Evolutionary conservation across 2,888 invertebrate species (phyloP).

Genomic region (Scaptomyza tumidula): DNA sequence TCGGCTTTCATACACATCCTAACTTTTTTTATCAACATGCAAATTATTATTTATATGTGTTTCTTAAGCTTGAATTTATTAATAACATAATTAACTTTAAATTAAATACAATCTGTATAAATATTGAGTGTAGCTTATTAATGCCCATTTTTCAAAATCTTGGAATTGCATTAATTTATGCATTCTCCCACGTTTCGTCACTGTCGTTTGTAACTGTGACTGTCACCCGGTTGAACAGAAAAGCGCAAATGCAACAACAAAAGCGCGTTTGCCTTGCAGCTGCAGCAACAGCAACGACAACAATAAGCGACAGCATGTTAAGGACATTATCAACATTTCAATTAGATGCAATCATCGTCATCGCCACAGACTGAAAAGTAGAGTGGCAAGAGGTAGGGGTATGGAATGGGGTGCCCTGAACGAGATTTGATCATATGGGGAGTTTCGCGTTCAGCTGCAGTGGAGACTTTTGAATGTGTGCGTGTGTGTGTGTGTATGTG

Average conservation of each 20-base stretch:
- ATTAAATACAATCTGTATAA: too few relatives aligned
- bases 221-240: slow-evolving; percentile 35
- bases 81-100: too few relatives aligned
- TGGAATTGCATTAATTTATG: slow-evolving; percentile 33
- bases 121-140: too few relatives aligned
- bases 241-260: slow-evolving; percentile 45
- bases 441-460: slow-evolving; percentile 43
- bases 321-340: slow-evolving; percentile 82
- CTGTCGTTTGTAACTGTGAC: slow-evolving; percentile 7
- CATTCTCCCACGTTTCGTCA: slow-evolving; percentile 60
- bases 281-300: slow-evolving; percentile 23
- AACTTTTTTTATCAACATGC: too few relatives aligned
- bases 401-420: slow-evolving; percentile 1
- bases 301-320: slow-evolving; percentile 56
- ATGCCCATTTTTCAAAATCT: background rate
- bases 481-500: slow-evolving; percentile 39
- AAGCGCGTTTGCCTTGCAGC: slow-evolving; percentile 49
- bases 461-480: slow-evolving; percentile 45
- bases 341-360: slow-evolving; percentile 74
- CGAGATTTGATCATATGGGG: slow-evolving; percentile 37
- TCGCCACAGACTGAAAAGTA: slow-evolving; percentile 23
- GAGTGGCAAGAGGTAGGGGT: background rate
- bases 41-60: too few relatives aligned
- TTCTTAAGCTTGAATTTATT: too few relatives aligned
- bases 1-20: too few relatives aligned